Base-by-base conservation (phyloP, 1,140 invertebrate genomes). In the Nymphalis io region DNA sequence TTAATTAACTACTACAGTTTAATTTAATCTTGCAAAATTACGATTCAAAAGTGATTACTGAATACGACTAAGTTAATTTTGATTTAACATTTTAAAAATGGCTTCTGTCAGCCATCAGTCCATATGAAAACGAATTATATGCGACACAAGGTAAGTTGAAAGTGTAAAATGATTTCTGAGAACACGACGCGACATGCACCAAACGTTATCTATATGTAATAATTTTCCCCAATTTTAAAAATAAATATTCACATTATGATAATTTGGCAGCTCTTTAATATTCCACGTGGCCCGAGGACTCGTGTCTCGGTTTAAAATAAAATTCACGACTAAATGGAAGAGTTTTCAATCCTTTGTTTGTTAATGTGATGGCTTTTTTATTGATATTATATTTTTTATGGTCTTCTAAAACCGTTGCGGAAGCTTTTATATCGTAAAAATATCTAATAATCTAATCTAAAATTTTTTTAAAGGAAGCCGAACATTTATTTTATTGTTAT, bases 331-430 rank as follows among this genome's bases (percentile, higher is more conserved):
- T 72, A 73, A 73, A 70, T 71, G 60, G 70, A 48, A 75, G 68
- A 69, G 51, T 69, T 63, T 72, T 51, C 72, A 55, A 78, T 60
- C 74, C 81, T 81, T 83, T 82, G 79, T 83, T 80, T 83, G 78
- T 72, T 79, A 82, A 82, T 80, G 60, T 46, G 57, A 64, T 44
- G 44, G 48, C 40, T 58, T 61, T 64, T 70, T 64, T 65, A 63
- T 60, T 64, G 53, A 44, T 57, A 46, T 62, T 62, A 57, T 63
- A 27, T 39, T 61, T 33, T 63, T 63, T 57, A 48, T 63, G 60
- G 55, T 33, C 61, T 63, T 70, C 60, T 58, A 46, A 46, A 63
- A 63, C 58, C 42, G 55, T 70, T 55, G 46, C 18, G 20, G 38
- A 57, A 57, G 40, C 15, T 16, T 2, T 3, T 18, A 48, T 65